phyloP scores from a whole-genome alignment of 1,140 invertebrate genomes.

The Pseudomyrmex gracilis region DNA sequence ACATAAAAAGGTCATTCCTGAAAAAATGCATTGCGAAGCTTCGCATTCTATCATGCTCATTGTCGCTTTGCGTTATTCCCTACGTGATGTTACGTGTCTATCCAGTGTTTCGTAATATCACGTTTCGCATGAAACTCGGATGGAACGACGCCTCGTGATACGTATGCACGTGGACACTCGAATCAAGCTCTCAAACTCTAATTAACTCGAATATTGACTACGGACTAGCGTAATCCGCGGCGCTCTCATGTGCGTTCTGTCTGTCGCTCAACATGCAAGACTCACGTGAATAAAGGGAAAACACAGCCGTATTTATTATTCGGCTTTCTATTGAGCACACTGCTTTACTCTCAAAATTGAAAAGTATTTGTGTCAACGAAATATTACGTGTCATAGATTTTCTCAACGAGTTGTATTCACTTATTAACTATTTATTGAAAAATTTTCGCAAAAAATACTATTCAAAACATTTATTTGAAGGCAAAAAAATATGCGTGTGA shows the following conservation, averaged over 20 bases:
- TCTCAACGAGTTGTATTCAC: no score
- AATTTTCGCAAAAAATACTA: not conserved
- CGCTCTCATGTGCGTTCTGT: constrained; percentile 26
- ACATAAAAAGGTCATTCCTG: constrained; percentile 20
- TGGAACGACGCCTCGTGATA: constrained; percentile 11
- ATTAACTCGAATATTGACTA: constrained; percentile 74
- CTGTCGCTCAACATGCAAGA: not conserved
- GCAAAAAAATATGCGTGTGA: not conserved
- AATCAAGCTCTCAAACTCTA: constrained; percentile 68
- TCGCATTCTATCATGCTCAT: constrained; percentile 24
- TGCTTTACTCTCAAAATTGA: not conserved
- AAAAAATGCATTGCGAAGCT: not conserved
- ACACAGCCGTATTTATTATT: constrained; percentile 48
- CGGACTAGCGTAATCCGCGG: constrained; percentile 26
- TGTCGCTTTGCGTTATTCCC: not conserved
- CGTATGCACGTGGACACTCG: constrained; percentile 55
- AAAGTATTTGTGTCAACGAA: not conserved
- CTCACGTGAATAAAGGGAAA: constrained; percentile 33
- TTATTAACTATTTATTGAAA: not conserved
- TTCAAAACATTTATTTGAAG: not conserved
- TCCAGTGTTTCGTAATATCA: constrained; percentile 36
- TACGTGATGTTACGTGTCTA: not conserved
- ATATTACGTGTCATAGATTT: no score
- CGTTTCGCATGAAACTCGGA: not conserved
- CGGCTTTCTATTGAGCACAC: not conserved